Percentiles rank a stretch among this genome's conserved stretches.
phyloP scores from a whole-genome alignment of 1,140 invertebrate species.

The Lasaia peninsularis region DNA sequence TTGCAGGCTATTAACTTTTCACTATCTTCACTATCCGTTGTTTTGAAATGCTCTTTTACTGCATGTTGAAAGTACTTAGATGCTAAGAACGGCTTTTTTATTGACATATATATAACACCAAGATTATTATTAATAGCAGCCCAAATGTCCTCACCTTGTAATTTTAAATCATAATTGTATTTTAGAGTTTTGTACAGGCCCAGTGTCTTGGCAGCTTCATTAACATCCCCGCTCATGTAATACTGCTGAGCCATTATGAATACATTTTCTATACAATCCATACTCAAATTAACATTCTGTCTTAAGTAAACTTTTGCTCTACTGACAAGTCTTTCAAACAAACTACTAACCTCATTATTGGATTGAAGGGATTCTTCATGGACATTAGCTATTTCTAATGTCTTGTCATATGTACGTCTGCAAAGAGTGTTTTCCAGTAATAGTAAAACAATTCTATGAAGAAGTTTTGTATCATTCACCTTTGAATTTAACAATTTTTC shows the following conservation, averaged over 20 bases:
- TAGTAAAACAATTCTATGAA: constrained; percentile 68
- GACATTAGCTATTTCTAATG: constrained; percentile 54
- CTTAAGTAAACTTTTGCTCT: constrained; percentile 74
- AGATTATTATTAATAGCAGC: constrained; percentile 93
- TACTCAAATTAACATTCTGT: constrained; percentile 72
- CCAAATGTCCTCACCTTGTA: constrained; percentile 71
- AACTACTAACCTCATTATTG: constrained; percentile 53
- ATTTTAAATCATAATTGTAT: constrained; percentile 59
- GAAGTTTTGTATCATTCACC: constrained; percentile 61
- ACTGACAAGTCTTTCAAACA: constrained; percentile 70
- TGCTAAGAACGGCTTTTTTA: constrained; percentile 92
- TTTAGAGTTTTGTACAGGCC: constrained; percentile 72
- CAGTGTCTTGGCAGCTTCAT: constrained; percentile 76
- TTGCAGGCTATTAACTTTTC: constrained; percentile 59
- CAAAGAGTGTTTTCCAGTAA: constrained; percentile 69
- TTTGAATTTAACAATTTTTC: constrained; percentile 75
- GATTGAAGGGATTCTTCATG: constrained; percentile 47
- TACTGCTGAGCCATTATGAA: constrained; percentile 78
- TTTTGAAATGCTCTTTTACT: constrained; percentile 86
- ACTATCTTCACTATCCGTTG: constrained; percentile 61
- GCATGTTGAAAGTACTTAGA: constrained; percentile 92
- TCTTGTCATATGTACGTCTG: constrained; percentile 60
- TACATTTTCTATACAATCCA: constrained; percentile 66
- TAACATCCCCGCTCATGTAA: constrained; percentile 77
- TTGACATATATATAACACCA: constrained; percentile 90